Conservation (phyloP, 2,888 invertebrate genomes). For the Steromphala cineraria region DNA sequence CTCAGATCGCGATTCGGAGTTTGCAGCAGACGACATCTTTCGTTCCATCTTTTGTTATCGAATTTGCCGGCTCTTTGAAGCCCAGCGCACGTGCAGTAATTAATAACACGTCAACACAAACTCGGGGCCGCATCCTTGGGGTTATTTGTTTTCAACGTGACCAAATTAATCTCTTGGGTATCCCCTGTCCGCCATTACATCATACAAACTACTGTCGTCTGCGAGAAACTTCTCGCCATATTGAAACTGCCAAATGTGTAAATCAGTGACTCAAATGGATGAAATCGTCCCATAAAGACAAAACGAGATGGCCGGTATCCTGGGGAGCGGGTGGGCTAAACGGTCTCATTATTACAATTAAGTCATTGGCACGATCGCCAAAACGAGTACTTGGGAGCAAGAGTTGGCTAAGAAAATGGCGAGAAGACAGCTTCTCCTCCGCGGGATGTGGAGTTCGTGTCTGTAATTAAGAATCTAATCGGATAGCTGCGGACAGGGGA, state of each 20-base stretch:
- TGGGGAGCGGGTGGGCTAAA: slow-evolving; percentile 4
- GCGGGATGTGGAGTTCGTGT: neutral
- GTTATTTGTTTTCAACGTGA: slow-evolving; percentile 12
- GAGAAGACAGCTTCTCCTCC: neutral
- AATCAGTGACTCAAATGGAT: neutral
- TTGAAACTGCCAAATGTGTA: slow-evolving; percentile 4
- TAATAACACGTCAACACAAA: neutral
- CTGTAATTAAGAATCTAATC: slow-evolving; percentile 4
- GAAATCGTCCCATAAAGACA: neutral
- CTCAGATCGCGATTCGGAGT: neutral
- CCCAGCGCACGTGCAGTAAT: neutral
- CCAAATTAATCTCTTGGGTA: slow-evolving; percentile 16
- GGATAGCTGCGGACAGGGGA: neutral
- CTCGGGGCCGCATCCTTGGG: neutral
- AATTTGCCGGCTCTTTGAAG: slow-evolving; percentile 6
- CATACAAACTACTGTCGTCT: neutral
- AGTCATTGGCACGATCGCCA: slow-evolving; percentile 27
- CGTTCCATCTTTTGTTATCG: slow-evolving; percentile 14
- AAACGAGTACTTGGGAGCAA: neutral
- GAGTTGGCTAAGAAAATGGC: neutral
- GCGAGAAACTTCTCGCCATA: neutral
- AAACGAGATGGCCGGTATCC: neutral
- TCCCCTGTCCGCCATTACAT: slow-evolving; percentile 4
- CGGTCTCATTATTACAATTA: slow-evolving; percentile 31
- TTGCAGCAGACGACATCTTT: neutral